phyloP scores from a whole-genome alignment of 2,888 invertebrate genomes.

The Erebia epiphron region DNA sequence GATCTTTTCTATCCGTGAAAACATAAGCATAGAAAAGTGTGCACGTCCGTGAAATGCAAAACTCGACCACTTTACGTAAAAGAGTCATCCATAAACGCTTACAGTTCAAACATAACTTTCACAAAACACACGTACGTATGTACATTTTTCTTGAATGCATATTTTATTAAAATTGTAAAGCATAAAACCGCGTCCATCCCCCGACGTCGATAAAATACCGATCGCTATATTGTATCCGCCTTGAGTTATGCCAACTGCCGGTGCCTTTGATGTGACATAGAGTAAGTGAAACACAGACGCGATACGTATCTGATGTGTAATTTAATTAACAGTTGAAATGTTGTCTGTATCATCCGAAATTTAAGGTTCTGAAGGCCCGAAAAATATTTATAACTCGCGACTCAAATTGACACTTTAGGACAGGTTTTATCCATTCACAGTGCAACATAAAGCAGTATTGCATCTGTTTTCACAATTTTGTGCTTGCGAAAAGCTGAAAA shows the following conservation, averaged over 20 bases:
- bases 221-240: conserved; percentile 65
- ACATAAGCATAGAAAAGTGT: background rate
- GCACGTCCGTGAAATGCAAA: background rate
- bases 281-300: conserved; percentile 40
- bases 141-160: conserved; percentile 32
- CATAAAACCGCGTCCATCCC: conserved; percentile 50
- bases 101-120: conserved; percentile 23
- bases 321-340: background rate
- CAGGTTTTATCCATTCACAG: too few species aligned
- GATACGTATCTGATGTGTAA: background rate
- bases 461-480: too few species aligned
- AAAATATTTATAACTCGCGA: background rate
- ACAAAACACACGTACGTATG: conserved; percentile 13
- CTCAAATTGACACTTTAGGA: too few species aligned
- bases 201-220: conserved; percentile 60
- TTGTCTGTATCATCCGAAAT: background rate
- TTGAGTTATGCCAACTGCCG: conserved; percentile 60
- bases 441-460: too few species aligned
- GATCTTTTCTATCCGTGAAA: too few species aligned
- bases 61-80: conserved; percentile 10
- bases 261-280: conserved; percentile 55
- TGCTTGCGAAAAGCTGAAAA: too few species aligned
- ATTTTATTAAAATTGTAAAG: conserved; percentile 42
- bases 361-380: background rate
- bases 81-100: conserved; percentile 24